Base-by-base conservation (phyloP, 1,140 invertebrate species). In the silkworm (Bombyx mori) region DNA sequence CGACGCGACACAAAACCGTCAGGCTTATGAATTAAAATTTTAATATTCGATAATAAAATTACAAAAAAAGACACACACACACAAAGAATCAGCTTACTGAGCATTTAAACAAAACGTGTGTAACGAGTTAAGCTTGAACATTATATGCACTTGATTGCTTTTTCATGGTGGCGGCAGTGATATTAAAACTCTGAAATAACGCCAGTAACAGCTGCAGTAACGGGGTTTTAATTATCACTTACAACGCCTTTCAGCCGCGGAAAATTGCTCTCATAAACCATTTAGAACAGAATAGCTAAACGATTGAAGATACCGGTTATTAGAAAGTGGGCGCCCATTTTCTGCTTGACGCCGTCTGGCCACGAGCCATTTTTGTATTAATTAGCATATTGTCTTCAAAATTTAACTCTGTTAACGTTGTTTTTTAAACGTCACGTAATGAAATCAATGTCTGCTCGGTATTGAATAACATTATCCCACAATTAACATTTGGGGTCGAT, bases 171-270 rank as follows among this genome's bases (percentile, higher is more conserved):
- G 63, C 68, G 68, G 65, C 60, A 65, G 75, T 72, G 69, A 65
- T 74, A 75, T 76, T 80, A 75, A 75, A 79, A 75, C 70, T 68
- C 65, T 66, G 63, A 71, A 75, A 75, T 79, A 72, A 74, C 69
- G 66, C 58, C 63, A 67, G 77, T 69, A 81, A 82, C 76, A 79
- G 76, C 77, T 80, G 79, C 72, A 76, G 69, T 77, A 77, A 79
- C 73, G 62, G 76, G 68, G 68, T 75, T 84, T 84, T 79, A 79
- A 81, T 84, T 84, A 82, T 82, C 76, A 81, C 72, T 82, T 75
- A 81, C 75, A 82, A 75, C 70, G 79, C 69, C 72, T 78, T 84
- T 76, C 71, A 76, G 71, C 69, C 63, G 67, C 63, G 69, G 69
- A 73, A 68, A 82, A 84, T 84, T 80, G 79, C 79, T 64, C 63